phyloP scores from a whole-genome alignment of 2,113 vertebrate genomes.

The Myocastor coypus region DNA sequence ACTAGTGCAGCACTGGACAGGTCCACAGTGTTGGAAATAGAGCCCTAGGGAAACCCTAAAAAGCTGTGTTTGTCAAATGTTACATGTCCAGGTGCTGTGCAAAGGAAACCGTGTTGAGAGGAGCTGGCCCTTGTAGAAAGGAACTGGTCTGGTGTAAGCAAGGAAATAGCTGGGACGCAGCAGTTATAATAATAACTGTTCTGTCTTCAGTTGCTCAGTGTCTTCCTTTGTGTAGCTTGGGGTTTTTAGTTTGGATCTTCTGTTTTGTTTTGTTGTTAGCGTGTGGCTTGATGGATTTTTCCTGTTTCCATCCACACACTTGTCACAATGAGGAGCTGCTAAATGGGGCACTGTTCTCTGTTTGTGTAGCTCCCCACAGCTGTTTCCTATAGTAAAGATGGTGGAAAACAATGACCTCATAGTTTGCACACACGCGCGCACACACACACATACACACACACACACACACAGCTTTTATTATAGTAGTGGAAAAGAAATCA shows the following conservation, averaged over 20 bases:
- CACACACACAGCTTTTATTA: constrained; percentile 71
- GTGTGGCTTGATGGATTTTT: constrained; percentile 71
- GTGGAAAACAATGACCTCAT: constrained; percentile 80
- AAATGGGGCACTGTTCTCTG: constrained; percentile 77
- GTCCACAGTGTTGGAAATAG: not conserved
- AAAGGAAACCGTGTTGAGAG: not conserved
- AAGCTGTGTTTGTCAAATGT: not conserved
- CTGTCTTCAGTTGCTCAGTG: not conserved
- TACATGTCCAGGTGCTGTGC: not conserved
- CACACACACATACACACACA: constrained; percentile 15
- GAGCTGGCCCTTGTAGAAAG: not conserved
- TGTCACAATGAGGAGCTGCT: constrained; percentile 74
- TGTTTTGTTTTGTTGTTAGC: constrained; percentile 8
- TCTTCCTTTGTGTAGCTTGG: not conserved
- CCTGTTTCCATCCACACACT: constrained; percentile 65
- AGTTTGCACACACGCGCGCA: constrained; percentile 36
- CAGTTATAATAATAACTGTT: not conserved
- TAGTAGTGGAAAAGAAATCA: constrained; percentile 64
- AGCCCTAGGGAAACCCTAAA: not conserved
- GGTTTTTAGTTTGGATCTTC: constrained; percentile 18
- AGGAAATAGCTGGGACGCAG: not conserved
- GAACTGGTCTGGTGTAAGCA: not conserved
- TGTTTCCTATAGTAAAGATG: constrained; percentile 81
- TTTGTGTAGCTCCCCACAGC: constrained; percentile 76
- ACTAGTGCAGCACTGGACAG: not conserved